These are phyloP conservation scores for Bubo bubo DNA, from an alignment of 2,113 vertebrate genomes.

Conservation along the genomic window DNA sequence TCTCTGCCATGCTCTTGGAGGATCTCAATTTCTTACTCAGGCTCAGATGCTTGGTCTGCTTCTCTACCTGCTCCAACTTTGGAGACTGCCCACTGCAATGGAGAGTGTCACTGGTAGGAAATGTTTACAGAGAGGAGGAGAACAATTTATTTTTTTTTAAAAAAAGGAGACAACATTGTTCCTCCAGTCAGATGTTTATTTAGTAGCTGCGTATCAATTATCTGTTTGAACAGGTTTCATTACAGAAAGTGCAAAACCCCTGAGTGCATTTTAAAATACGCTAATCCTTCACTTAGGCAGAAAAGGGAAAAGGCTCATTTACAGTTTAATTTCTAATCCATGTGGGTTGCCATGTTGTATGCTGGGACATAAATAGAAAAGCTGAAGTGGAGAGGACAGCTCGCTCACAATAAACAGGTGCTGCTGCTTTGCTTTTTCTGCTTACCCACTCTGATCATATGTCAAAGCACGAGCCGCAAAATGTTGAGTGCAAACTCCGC, in stretches of 20 bases:
- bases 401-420: constrained; percentile 29
- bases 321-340: constrained; percentile 68
- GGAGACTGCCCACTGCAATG: neutral
- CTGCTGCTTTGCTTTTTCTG: constrained; percentile 19
- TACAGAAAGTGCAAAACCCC: constrained; percentile 49
- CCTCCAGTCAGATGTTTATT: constrained; percentile 36
- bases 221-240: constrained; percentile 68
- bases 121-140: neutral
- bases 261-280: constrained; percentile 45
- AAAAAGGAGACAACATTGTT: neutral
- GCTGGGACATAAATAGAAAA: constrained; percentile 57
- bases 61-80: neutral
- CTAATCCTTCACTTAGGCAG: constrained; percentile 57
- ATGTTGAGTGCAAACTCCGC: neutral
- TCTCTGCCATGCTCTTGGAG: neutral
- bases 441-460: constrained; percentile 8
- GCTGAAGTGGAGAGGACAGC: constrained; percentile 13
- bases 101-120: neutral
- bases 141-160: neutral
- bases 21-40: neutral
- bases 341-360: constrained; percentile 57
- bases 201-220: constrained; percentile 56
- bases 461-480: neutral
- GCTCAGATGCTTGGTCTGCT: neutral
- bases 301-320: constrained; percentile 56